A percentile compares a stretch with the other conserved stretches of the same genome.
phyloP scores from a whole-genome alignment of 2,888 invertebrate genomes.

The Steinernema carpocapsae region DNA sequence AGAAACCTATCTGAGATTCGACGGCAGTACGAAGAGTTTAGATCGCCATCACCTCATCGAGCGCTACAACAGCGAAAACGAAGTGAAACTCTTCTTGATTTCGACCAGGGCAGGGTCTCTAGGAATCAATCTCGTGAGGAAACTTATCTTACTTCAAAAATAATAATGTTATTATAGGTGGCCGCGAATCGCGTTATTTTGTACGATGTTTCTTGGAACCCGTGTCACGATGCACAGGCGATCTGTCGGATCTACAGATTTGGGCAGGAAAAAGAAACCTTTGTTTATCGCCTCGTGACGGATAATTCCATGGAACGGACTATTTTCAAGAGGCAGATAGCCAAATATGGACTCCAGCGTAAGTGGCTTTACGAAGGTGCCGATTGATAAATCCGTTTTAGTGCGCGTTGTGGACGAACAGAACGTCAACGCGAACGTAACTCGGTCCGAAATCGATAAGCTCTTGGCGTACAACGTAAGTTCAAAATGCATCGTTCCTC shows the following conservation, averaged over 20 bases:
- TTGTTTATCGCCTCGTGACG: constrained; percentile 92
- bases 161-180: constrained; percentile 45
- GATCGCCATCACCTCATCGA: constrained; percentile 95
- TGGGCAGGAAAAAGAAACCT: constrained; percentile 91
- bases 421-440: constrained; percentile 84
- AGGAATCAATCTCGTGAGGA: constrained; percentile 89
- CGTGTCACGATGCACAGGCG: constrained; percentile 83
- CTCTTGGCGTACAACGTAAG: constrained; percentile 72
- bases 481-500: neutral
- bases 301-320: constrained; percentile 96
- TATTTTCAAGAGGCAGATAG: constrained; percentile 96
- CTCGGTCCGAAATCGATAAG: constrained; percentile 75
- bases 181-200: constrained; percentile 96
- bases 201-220: constrained; percentile 98
- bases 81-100: constrained; percentile 87
- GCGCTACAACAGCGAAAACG: constrained; percentile 88
- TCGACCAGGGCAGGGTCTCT: constrained; percentile 76
- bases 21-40: constrained; percentile 66
- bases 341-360: constrained; percentile 92
- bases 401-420: constrained; percentile 97
- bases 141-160: neutral
- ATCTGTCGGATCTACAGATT: constrained; percentile 75
- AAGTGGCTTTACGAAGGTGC: constrained; percentile 36
- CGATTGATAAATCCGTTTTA: constrained; percentile 46
- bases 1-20: constrained; percentile 19